These are phyloP conservation scores for Betta splendens DNA, from an alignment of 2,797 vertebrate genomes.

Conservation along the genomic window DNA sequence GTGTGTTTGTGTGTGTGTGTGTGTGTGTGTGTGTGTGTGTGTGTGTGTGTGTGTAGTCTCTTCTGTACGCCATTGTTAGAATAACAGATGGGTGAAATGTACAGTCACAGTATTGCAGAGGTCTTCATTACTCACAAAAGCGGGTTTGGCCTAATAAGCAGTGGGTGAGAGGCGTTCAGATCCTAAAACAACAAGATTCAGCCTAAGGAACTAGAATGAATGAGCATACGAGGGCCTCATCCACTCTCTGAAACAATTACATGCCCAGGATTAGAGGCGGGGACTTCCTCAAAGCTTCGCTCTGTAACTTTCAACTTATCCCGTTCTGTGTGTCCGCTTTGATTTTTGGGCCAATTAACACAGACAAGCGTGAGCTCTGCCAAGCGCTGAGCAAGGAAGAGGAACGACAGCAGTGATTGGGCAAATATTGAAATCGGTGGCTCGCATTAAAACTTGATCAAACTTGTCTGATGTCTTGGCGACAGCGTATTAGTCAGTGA, in stretches of 20 bases:
- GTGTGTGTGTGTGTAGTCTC: conserved; percentile 24
- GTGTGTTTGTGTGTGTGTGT: conserved; percentile 29
- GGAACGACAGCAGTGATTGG: conserved; percentile 21
- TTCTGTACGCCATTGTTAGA: conserved; percentile 54
- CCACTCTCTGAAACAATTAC: conserved; percentile 67
- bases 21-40: conserved; percentile 29
- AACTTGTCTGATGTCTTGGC: conserved; percentile 43
- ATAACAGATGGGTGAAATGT: conserved; percentile 61
- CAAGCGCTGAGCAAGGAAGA: conserved; percentile 2
- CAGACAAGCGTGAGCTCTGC: conserved; percentile 42
- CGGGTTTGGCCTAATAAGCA: conserved; percentile 65
- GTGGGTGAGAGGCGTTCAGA: conserved; percentile 54
- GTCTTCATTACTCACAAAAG: conserved; percentile 60
- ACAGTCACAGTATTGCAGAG: conserved; percentile 48
- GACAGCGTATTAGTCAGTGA: conserved; percentile 24
- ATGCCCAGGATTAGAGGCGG: conserved; percentile 57
- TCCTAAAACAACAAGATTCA: conserved; percentile 49
- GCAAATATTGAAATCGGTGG: conserved; percentile 47
- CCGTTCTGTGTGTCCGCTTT: conserved; percentile 50
- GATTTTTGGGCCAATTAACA: conserved; percentile 73
- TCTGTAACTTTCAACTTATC: conserved; percentile 21
- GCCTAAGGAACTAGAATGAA: conserved; percentile 46
- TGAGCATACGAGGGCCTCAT: conserved; percentile 52
- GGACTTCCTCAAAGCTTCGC: conserved; percentile 23
- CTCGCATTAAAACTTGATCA: conserved; percentile 50